These are phyloP conservation scores for Caracal caracal DNA, from an alignment of 2,113 vertebrate genomes.

Conservation along the genomic window DNA sequence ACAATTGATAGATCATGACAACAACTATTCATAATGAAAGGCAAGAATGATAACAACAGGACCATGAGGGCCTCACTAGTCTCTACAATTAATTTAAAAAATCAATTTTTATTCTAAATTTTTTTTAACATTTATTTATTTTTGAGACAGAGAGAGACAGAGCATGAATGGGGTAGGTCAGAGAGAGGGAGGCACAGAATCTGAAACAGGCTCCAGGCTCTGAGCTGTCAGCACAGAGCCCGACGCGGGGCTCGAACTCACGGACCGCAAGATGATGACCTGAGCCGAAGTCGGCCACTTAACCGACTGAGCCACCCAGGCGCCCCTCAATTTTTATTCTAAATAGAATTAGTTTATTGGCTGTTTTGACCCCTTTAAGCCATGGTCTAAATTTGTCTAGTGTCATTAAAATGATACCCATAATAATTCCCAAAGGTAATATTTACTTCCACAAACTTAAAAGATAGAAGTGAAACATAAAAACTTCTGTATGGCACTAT, in stretches of 20 bases:
- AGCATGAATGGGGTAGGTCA: too few species aligned
- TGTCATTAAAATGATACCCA: background rate
- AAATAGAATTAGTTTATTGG: conserved; percentile 10
- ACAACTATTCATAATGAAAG: accelerated
- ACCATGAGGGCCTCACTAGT: background rate
- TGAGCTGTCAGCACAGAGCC: too few species aligned
- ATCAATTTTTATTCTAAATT: background rate
- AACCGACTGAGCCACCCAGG: too few species aligned
- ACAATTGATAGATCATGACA: background rate
- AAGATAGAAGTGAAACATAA: background rate
- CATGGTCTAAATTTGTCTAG: background rate
- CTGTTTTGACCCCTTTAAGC: background rate
- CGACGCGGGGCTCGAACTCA: too few species aligned
- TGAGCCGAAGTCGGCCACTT: too few species aligned
- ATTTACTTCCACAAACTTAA: conserved; percentile 54
- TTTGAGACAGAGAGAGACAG: too few species aligned
- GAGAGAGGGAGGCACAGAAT: too few species aligned
- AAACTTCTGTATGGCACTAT: background rate
- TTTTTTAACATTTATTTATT: too few species aligned
- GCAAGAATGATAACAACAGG: background rate
- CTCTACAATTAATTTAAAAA: background rate
- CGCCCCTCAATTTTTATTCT: background rate
- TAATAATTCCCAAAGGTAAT: conserved; percentile 29
- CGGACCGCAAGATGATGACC: too few species aligned
- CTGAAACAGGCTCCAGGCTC: too few species aligned